Percentiles rank a stretch among this genome's conserved stretches.
Evolutionary conservation across 2,797 vertebrate species (phyloP).

Genomic region (Chloroceryle amazona): DNA sequence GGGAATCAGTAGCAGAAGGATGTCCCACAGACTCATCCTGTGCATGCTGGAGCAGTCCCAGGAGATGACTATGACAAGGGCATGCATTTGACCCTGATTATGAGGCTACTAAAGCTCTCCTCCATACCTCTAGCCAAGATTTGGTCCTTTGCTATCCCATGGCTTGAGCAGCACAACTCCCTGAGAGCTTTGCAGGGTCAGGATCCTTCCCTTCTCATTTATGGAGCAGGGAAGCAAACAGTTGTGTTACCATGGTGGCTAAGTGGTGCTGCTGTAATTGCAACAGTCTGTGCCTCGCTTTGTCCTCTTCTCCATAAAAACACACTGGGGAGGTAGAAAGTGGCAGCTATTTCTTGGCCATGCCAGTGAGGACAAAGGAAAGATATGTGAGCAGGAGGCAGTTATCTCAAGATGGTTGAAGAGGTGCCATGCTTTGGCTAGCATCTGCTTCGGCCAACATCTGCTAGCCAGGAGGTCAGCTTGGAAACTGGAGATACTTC

Average conservation of each 20-base stretch:
- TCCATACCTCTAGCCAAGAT: accelerated
- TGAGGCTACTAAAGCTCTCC: background rate
- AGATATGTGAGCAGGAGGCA: background rate
- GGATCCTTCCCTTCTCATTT: background rate
- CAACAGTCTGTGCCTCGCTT: background rate
- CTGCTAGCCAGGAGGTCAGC: background rate
- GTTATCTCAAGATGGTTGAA: background rate
- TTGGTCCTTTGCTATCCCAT: background rate
- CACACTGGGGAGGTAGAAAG: background rate
- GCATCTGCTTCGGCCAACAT: background rate
- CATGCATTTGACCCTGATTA: background rate
- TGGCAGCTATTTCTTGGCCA: background rate
- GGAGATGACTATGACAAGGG: background rate
- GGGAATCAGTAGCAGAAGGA: background rate
- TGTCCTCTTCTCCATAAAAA: background rate
- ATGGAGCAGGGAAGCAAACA: background rate
- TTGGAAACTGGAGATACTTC: background rate
- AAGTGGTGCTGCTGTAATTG: background rate
- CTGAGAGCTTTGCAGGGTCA: background rate
- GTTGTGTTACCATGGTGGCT: background rate
- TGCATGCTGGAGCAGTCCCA: background rate
- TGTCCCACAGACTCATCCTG: background rate
- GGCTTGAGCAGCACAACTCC: background rate
- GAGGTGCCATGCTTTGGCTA: accelerated
- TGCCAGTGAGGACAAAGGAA: background rate